phyloP scores from a whole-genome alignment of 2,888 invertebrate species.

The Euspilapteryx auroguttella region DNA sequence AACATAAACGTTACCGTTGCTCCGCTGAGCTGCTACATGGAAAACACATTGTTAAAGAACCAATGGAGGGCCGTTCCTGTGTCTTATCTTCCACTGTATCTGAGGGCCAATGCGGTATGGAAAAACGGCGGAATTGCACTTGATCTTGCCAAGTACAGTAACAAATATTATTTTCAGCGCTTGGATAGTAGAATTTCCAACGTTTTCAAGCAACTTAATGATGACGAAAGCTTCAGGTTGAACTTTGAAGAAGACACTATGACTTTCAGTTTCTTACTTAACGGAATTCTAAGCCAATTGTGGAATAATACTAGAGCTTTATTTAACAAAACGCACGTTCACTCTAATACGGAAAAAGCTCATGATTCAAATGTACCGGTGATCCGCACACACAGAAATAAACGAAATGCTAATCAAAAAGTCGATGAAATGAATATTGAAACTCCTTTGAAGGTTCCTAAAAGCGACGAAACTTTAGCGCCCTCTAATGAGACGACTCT shows the following conservation, averaged over 20 bases:
- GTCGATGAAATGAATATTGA: too few species aligned
- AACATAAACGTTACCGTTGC: constrained; percentile 41
- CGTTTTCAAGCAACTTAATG: constrained; percentile 34
- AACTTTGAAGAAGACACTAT: background rate
- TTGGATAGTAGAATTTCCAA: constrained; percentile 19
- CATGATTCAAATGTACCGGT: background rate
- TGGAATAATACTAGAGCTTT: background rate
- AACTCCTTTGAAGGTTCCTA: too few species aligned
- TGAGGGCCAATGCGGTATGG: constrained; percentile 54
- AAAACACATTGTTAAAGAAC: constrained; percentile 41
- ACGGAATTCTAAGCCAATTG: background rate
- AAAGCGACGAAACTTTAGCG: too few species aligned
- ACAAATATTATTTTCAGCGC: constrained; percentile 14
- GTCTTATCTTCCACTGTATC: constrained; percentile 43
- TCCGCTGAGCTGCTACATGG: constrained; percentile 39
- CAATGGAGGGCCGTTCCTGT: constrained; percentile 48
- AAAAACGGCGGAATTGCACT: constrained; percentile 53
- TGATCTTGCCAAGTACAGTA: constrained; percentile 23
- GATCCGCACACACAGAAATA: background rate
- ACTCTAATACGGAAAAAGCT: background rate
- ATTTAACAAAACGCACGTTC: background rate
- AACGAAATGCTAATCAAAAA: too few species aligned
- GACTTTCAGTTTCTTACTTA: background rate
- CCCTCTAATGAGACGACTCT: too few species aligned
- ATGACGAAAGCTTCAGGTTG: constrained; percentile 14